phyloP scores from a whole-genome alignment of 2,888 invertebrate species.

The Dimorphilus gyrociliatus region DNA sequence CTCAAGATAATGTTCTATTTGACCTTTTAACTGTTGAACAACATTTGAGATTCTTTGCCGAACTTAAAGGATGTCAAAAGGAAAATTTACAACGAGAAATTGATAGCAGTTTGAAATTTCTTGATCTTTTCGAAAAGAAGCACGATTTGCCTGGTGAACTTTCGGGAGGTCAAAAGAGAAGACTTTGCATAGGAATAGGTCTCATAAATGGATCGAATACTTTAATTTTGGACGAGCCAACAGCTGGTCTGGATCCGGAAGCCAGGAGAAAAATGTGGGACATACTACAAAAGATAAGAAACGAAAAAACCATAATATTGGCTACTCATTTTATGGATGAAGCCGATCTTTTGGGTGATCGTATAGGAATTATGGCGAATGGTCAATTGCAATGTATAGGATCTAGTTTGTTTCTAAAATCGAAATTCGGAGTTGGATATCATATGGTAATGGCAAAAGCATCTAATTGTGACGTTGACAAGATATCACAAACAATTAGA shows the following conservation, averaged over 20 bases:
- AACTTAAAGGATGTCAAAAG: constrained; percentile 35
- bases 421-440: constrained; percentile 39
- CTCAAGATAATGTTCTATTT: constrained; percentile 67
- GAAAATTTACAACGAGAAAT: constrained; percentile 42
- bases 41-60: constrained; percentile 47
- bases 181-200: constrained; percentile 68
- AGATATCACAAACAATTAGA: constrained; percentile 43
- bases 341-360: constrained; percentile 67
- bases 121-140: constrained; percentile 50
- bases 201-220: constrained; percentile 54
- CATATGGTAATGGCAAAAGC: constrained; percentile 40
- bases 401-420: constrained; percentile 65
- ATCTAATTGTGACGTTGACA: constrained; percentile 13
- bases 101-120: constrained; percentile 43
- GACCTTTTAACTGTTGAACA: constrained; percentile 57
- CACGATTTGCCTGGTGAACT: constrained; percentile 47
- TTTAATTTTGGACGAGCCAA: constrained; percentile 42
- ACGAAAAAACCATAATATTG: constrained; percentile 58
- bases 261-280: constrained; percentile 75
- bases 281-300: constrained; percentile 47
- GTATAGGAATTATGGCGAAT: constrained; percentile 55
- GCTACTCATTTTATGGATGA: constrained; percentile 77
- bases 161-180: constrained; percentile 85
- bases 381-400: constrained; percentile 54
- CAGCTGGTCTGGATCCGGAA: constrained; percentile 78